Evolutionary conservation across 2,797 vertebrate species (phyloP).

Genomic region (Anomalospiza imberbis): DNA sequence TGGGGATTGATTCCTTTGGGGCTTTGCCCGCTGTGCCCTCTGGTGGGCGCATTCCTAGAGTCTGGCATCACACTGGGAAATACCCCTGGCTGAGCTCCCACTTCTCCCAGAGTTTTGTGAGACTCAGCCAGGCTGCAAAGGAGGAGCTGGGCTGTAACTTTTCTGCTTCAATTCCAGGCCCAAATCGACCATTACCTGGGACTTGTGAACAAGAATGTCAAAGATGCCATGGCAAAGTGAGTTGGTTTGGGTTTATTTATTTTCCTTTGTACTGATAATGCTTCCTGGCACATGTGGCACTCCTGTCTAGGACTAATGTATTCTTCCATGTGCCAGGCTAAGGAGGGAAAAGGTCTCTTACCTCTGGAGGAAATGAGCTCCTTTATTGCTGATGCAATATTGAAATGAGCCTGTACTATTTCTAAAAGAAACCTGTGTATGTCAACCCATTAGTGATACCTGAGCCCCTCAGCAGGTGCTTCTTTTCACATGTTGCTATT

Average conservation of each 20-base stretch:
- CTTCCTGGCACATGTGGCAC: neutral
- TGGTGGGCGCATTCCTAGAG: accelerated
- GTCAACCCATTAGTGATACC: neutral
- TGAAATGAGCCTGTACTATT: neutral
- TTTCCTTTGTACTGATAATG: neutral
- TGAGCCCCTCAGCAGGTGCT: neutral
- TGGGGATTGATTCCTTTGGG: neutral
- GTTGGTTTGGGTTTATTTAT: conserved; percentile 37
- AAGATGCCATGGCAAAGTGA: conserved; percentile 89
- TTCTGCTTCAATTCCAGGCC: conserved; percentile 69
- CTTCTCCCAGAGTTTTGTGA: neutral
- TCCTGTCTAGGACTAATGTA: too few relatives aligned
- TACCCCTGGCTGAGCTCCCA: accelerated
- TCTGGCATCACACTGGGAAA: neutral
- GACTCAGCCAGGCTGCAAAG: neutral
- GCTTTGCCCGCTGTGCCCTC: accelerated
- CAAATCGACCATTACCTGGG: conserved; percentile 91
- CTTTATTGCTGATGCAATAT: neutral
- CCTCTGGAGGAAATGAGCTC: neutral
- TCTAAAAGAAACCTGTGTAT: neutral
- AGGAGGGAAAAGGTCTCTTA: neutral
- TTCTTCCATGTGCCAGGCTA: neutral
- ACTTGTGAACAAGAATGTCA: conserved; percentile 87
- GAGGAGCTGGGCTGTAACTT: neutral
- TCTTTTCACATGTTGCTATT: accelerated